A percentile compares a stretch with the other conserved stretches of the same genome.
Conservation (phyloP, 2,888 invertebrate genomes). For the Hybos culiciformis region DNA sequence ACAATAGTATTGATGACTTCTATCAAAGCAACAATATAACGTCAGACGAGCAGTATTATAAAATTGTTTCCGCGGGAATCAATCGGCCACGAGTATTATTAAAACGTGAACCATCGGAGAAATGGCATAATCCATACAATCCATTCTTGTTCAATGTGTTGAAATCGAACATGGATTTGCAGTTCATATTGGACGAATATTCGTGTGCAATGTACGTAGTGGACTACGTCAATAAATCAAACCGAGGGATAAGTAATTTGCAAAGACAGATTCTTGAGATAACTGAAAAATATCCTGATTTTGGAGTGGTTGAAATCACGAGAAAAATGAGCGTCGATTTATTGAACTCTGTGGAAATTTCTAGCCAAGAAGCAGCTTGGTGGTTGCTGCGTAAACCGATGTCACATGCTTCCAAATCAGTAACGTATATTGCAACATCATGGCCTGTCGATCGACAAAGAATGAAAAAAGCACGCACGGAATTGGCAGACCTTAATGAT, state of each 20-base stretch:
- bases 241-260: not conserved
- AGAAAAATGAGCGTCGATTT: constrained; percentile 21
- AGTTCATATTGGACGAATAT: constrained; percentile 3
- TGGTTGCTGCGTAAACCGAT: too few relatives aligned
- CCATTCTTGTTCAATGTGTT: constrained; percentile 2
- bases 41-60: not conserved
- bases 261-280: too few relatives aligned
- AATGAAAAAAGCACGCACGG: constrained; percentile 23
- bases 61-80: constrained; percentile 1
- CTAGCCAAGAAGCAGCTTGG: constrained; percentile 29
- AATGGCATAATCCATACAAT: constrained; percentile 5
- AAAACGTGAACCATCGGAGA: not conserved
- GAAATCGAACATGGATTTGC: constrained; percentile 4
- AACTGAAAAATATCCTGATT: too few relatives aligned
- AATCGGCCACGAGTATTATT: not conserved
- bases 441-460: constrained; percentile 30
- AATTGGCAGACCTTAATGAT: constrained; percentile 20
- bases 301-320: constrained; percentile 5
- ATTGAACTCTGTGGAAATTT: constrained; percentile 26
- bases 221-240: not conserved
- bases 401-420: constrained; percentile 22
- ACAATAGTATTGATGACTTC: not conserved
- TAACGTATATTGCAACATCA: constrained; percentile 27
- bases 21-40: not conserved
- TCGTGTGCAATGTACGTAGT: not conserved